Conservation (phyloP, 1,140 invertebrate species). For the Drosophila pruinosa region DNA sequence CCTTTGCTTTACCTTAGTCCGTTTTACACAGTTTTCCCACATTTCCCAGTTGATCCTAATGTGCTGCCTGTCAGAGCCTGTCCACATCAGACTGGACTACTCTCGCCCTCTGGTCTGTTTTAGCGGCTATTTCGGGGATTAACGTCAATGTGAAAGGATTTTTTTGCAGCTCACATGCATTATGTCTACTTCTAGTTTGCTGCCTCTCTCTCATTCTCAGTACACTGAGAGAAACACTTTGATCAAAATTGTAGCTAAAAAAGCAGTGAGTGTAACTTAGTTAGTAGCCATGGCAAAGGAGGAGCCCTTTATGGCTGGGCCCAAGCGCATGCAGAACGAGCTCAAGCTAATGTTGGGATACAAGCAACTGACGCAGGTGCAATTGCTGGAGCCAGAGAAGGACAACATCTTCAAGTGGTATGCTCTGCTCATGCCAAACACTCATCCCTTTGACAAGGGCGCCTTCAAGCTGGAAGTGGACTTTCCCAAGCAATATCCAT, state of each 20-base stretch:
- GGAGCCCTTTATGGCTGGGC: constrained; percentile 85
- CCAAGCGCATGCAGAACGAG: constrained; percentile 90
- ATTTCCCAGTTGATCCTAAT: constrained; percentile 60
- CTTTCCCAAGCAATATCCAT: constrained; percentile 99
- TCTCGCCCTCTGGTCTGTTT: constrained; percentile 11
- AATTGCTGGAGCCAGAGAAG: constrained; percentile 94
- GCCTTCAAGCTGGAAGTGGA: constrained; percentile 99
- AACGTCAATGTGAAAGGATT: constrained; percentile 80
- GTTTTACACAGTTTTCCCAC: not conserved
- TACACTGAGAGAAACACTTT: constrained; percentile 28
- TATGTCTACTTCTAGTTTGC: not conserved
- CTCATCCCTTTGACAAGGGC: constrained; percentile 98
- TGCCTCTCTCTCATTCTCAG: constrained; percentile 10
- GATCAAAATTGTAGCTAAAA: constrained; percentile 11
- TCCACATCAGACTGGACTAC: constrained; percentile 44
- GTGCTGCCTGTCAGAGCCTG: constrained; percentile 75
- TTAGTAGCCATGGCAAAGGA: constrained; percentile 35
- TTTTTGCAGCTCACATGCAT: constrained; percentile 26
- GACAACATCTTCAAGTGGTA: constrained; percentile 97
- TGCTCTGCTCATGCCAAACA: constrained; percentile 95
- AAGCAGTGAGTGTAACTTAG: not conserved
- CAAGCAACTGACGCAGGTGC: constrained; percentile 90
- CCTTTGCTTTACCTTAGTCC: not conserved
- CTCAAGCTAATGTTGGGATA: constrained; percentile 92
- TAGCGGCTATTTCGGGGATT: constrained; percentile 73